Evolutionary conservation across 1,140 invertebrate genomes (phyloP).

Genomic region (Drosophila setifemur): DNA sequence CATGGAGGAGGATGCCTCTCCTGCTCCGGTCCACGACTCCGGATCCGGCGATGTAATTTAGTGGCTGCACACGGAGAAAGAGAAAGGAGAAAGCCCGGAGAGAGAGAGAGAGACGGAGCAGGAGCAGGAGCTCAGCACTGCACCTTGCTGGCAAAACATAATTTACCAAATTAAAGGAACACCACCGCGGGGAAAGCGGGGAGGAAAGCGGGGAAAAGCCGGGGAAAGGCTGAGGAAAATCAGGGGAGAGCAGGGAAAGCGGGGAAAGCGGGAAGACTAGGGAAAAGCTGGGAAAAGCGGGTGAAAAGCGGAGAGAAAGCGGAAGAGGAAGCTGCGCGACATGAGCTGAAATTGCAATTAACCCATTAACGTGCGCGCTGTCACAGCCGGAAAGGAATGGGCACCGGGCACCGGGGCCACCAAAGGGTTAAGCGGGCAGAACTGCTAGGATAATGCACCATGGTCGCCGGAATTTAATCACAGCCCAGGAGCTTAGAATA

Average conservation of each 20-base stretch:
- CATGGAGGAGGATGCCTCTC: conserved; percentile 22
- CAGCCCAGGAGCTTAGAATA: neutral
- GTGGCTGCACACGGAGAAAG: conserved; percentile 31
- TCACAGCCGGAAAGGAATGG: neutral
- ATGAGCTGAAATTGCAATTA: conserved; percentile 67
- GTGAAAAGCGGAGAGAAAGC: too few relatives aligned
- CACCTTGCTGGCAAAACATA: conserved; percentile 70
- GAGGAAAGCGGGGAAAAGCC: neutral
- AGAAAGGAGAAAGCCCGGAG: too few relatives aligned
- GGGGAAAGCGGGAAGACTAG: neutral
- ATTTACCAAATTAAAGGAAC: conserved; percentile 74
- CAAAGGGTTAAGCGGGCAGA: conserved; percentile 18
- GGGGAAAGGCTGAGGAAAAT: too few relatives aligned
- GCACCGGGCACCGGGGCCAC: neutral
- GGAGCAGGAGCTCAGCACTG: neutral
- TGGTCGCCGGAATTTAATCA: neutral
- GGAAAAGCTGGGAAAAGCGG: neutral
- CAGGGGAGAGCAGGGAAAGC: neutral
- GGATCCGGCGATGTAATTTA: conserved; percentile 39
- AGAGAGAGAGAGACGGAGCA: conserved; percentile 1
- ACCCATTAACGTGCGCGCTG: conserved; percentile 48
- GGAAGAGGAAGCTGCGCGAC: conserved; percentile 39
- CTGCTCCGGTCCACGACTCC: conserved; percentile 30
- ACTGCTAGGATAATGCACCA: conserved; percentile 3
- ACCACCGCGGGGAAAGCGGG: conserved; percentile 5